Evolutionary conservation across 2,888 invertebrate genomes (phyloP).

Genomic region (Ceratothoa steindachneri): DNA sequence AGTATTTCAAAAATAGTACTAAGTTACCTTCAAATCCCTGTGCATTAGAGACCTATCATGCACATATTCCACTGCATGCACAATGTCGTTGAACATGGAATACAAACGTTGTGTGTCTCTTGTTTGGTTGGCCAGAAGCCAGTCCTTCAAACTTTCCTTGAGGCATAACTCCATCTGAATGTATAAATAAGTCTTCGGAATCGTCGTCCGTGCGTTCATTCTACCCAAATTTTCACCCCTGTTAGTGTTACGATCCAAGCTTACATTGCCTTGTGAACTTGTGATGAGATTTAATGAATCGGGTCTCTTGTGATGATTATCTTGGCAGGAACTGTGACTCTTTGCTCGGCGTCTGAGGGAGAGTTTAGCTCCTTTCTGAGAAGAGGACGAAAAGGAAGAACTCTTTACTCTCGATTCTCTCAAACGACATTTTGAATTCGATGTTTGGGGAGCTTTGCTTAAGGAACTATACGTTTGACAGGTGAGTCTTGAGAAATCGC

Average conservation of each 20-base stretch:
- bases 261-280: not conserved
- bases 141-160: constrained; percentile 82
- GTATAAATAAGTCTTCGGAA: constrained; percentile 67
- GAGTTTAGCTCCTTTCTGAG: not conserved
- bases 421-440: not conserved
- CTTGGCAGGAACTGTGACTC: not conserved
- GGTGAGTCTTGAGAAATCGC: not conserved
- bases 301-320: not conserved
- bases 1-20: no score
- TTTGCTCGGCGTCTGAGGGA: not conserved
- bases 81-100: constrained; percentile 80
- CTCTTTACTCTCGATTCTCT: not conserved
- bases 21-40: constrained; percentile 72
- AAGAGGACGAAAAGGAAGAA: not conserved
- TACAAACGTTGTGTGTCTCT: constrained; percentile 53
- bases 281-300: not conserved
- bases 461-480: not conserved
- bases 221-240: not conserved
- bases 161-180: constrained; percentile 97
- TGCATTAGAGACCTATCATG: constrained; percentile 90
- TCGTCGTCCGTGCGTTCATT: constrained; percentile 12
- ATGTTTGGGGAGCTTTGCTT: not conserved
- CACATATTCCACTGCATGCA: constrained; percentile 91
- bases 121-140: constrained; percentile 61
- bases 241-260: not conserved